A percentile compares a stretch with the other conserved stretches of the same genome.
These are phyloP conservation scores for Scaptomyza caliginosa DNA, from an alignment of 2,888 invertebrate species.

Conservation along the genomic window DNA sequence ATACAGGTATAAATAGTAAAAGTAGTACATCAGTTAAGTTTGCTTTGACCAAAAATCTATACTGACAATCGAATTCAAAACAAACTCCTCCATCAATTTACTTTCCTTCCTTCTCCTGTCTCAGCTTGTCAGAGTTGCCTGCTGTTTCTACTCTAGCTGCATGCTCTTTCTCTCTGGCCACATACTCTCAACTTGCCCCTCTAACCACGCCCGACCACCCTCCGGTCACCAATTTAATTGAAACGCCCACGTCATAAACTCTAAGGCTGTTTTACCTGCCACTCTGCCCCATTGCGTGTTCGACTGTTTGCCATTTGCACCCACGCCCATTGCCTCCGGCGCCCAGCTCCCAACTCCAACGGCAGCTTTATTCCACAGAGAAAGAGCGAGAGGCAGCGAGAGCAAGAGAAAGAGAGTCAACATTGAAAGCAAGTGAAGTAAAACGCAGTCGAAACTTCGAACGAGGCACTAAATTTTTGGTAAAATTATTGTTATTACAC, in stretches of 20 bases:
- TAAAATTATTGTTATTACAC: constrained; percentile 81
- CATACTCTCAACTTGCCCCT: background rate
- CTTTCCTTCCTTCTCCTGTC: background rate
- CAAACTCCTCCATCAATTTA: constrained; percentile 62
- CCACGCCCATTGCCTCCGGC: constrained; percentile 59
- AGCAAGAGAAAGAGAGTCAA: background rate
- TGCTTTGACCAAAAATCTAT: constrained; percentile 34
- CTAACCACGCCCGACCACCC: background rate
- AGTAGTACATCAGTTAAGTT: constrained; percentile 5
- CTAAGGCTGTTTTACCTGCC: constrained; percentile 60
- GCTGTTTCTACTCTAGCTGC: constrained; percentile 43
- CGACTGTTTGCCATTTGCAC: constrained; percentile 76
- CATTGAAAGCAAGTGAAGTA: constrained; percentile 31
- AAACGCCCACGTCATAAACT: constrained; percentile 77
- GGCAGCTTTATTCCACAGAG: constrained; percentile 40
- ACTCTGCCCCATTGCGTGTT: constrained; percentile 67
- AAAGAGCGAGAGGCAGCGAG: constrained; percentile 6
- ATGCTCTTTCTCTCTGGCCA: constrained; percentile 1
- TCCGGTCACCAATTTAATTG: constrained; percentile 67
- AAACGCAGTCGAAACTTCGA: constrained; percentile 37
- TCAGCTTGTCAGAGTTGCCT: constrained; percentile 61
- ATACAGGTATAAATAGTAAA: too few species aligned
- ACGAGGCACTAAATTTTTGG: constrained; percentile 66
- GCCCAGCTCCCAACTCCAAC: constrained; percentile 49
- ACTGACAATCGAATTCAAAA: constrained; percentile 61